Evolutionary conservation across 1,140 invertebrate genomes (phyloP).

Genomic region (Monochamus saltuarius): DNA sequence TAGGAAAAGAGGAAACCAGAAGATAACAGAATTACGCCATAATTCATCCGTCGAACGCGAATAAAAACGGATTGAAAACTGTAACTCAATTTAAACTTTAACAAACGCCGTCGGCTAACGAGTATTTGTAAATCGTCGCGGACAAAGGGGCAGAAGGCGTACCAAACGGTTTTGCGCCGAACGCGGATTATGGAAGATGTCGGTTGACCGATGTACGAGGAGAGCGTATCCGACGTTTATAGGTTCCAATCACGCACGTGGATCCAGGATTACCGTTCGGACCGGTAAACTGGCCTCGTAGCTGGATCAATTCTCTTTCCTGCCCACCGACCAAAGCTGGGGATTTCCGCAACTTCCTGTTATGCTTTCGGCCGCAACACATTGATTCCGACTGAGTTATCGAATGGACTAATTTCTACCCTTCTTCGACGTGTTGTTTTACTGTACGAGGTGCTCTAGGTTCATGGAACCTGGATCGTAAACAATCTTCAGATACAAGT

Average conservation of each 20-base stretch:
- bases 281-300: slow-evolving; percentile 24
- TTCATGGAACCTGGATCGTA: too few relatives aligned
- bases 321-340: slow-evolving; percentile 1
- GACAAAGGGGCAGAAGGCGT: neutral
- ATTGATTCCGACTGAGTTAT: too few relatives aligned
- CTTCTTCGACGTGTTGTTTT: too few relatives aligned
- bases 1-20: too few relatives aligned
- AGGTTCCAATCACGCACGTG: slow-evolving; percentile 39
- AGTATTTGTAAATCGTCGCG: slow-evolving; percentile 1
- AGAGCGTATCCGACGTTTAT: slow-evolving; percentile 33
- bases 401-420: too few relatives aligned
- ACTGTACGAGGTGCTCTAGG: too few relatives aligned
- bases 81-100: slow-evolving; percentile 2
- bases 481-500: too few relatives aligned
- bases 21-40: too few relatives aligned
- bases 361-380: slow-evolving; percentile 12
- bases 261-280: slow-evolving; percentile 35
- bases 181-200: slow-evolving; percentile 15
- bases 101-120: neutral
- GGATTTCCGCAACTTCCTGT: slow-evolving; percentile 24
- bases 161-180: neutral
- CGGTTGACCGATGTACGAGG: slow-evolving; percentile 9
- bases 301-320: slow-evolving; percentile 24
- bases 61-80: too few relatives aligned
- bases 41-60: too few relatives aligned